Base-by-base conservation (phyloP, 2,888 invertebrate species). In the Leucophenga maculata region DNA sequence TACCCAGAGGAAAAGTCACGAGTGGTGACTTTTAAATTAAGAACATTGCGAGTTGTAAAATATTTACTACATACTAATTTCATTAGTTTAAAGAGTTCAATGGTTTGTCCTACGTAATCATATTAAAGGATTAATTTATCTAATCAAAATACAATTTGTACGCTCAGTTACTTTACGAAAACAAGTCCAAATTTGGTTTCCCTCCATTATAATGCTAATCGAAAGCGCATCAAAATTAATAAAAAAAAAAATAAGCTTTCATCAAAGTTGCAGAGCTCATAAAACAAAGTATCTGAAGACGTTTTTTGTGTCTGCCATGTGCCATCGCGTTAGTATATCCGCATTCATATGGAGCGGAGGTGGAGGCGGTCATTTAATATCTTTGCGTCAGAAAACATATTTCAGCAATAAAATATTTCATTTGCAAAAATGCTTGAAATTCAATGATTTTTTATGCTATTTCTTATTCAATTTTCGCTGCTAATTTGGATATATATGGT, bases 361-460 rank as follows among this genome's bases (percentile, higher is more conserved):
- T n/a, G 50, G 2, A 13, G 9, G n/a, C 50, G 50, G 6, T 50
- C 50, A 13, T 50, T 50, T 50, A n/a, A 46, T 4, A 46, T 1
- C 13, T 44, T 44, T 39, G 44, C 60, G 11, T 62, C 60, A 62
- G 20, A 16, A 9, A 62, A 18, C 44, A 18, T 16, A 62, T 62
- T 62, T 22, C 22, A 32, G 20, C n/a, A 20, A 13, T 16, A 60
- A 64, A 59, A 1, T n/a, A 31, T 32, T n/a, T 16, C n/a, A 59
- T 59, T 59, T 59, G 59, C 59, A 32, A 32, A 59, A 59, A 59
- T 59, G 32, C 9, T 59, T 13, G 31, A 59, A 32, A n/a, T 4
- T n/a, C 16, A 57, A 57, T 0, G 11, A 6, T 13, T n/a, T 14
- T 57, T 50, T 59, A 32, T 59, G 32, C 13, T n/a, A 32, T 59